Evolutionary conservation across 2,113 vertebrate genomes (phyloP), one percentile per base, ranked within the genome.

Genomic region (Lampris megalopsis): DNA sequence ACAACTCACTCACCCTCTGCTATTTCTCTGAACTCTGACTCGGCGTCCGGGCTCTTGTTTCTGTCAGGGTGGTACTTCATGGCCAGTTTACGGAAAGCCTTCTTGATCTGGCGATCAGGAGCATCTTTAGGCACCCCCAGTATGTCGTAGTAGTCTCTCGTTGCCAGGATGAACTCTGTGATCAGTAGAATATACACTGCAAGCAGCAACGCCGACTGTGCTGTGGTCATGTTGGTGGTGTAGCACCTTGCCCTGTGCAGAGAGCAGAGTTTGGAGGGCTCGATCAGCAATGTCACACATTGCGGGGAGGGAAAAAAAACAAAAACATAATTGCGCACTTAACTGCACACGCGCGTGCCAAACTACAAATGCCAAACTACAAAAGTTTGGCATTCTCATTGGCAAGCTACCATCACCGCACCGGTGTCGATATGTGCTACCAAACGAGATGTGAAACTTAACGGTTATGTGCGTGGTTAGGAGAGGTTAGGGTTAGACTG

Each of bases 1-100:
- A 8, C 38, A 9, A 9, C 42, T 11, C 41, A 65, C 88, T 87
- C 86, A 98, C 98, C 98, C 93, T 99, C 97, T 8, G 97, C 97
- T 84, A 99, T 97, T 91, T 99, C 97, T 82, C 96, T 94, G 89
- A 99, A 99, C 77, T 96, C 97, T 8, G 94, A 93, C 90, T 99
- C 98, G 3, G 98, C 96, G 75, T 96, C 95, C 2, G 97, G 95
- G 76, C 93, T 96, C 93, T 97, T 99, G 89, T 99, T 99, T 91
- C 96, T 95, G 94, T 99, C 98, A 0, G 98, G 98, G 41, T 99
- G 98, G 85, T 97, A 97, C 79, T 96, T 97, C 93, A 99, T 96
- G 53, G 97, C 97, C 79, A 99, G 88, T 52, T 96, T 98, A 56
- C 98, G 97, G 92, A 99, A 99, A 0, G 97, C 96, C 78, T 99